Conservation (phyloP, 2,797 vertebrate species). For the Darevskia nairensis region DNA sequence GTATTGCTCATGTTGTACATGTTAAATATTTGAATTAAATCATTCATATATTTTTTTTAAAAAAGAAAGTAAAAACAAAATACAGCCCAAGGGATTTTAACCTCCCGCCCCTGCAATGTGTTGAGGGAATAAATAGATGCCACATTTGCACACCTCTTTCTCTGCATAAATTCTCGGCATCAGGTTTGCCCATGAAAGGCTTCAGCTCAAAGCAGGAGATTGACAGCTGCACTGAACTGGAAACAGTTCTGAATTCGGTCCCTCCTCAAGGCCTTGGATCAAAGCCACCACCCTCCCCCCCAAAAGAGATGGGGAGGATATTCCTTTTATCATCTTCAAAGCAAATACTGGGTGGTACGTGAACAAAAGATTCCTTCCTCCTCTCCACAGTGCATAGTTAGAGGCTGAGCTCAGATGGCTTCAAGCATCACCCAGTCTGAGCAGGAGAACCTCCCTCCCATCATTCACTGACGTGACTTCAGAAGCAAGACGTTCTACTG, state of each 20-base stretch:
- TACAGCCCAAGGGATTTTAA: no score
- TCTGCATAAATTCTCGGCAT: neutral
- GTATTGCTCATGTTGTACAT: no score
- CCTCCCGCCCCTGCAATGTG: neutral
- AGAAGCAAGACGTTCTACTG: conserved; percentile 13
- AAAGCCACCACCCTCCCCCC: conserved; percentile 43
- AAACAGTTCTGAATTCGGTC: conserved; percentile 32
- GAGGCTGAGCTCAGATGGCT: neutral
- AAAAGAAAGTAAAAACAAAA: no score
- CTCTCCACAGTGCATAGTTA: neutral
- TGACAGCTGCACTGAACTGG: conserved; percentile 16
- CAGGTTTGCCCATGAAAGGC: neutral
- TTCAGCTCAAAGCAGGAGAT: conserved; percentile 28
- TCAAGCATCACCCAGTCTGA: neutral
- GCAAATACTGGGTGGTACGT: fast-evolving
- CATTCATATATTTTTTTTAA: no score
- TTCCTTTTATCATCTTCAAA: conserved; percentile 36
- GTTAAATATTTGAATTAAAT: no score
- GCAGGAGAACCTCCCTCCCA: conserved; percentile 8
- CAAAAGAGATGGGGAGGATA: neutral
- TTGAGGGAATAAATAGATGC: neutral
- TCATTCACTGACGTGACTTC: neutral
- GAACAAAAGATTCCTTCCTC: conserved; percentile 17
- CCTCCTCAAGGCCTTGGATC: conserved; percentile 37
- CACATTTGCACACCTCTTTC: neutral